Evolutionary conservation across 1,140 invertebrate genomes (phyloP).

Genomic region (Amphibalanus amphitrite): DNA sequence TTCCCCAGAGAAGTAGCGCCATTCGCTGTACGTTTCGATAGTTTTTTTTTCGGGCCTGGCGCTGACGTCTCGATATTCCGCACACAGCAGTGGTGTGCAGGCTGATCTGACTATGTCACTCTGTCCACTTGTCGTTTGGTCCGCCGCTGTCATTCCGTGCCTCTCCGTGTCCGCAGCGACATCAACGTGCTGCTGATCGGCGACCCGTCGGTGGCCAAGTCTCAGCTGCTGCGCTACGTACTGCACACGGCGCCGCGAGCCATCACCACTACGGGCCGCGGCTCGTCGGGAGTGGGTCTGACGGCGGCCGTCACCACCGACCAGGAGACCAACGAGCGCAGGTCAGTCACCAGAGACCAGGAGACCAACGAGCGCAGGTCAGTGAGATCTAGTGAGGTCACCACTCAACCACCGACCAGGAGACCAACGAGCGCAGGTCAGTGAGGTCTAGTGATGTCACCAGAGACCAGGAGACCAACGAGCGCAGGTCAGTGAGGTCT

Average conservation of each 20-base stretch:
- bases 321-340: conserved; percentile 72
- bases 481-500: conserved; percentile 30
- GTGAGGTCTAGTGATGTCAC: not conserved
- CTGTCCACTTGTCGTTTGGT: no score
- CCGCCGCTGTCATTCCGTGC: no score
- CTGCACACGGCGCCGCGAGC: conserved; percentile 83
- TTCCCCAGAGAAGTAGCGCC: no score
- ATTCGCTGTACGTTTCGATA: no score
- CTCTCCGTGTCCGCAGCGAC: conserved; percentile 40
- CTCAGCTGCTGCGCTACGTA: conserved; percentile 89
- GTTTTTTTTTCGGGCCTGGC: no score
- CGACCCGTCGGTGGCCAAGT: conserved; percentile 98
- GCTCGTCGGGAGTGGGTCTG: conserved; percentile 88
- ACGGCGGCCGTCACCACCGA: conserved; percentile 96
- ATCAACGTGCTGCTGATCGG: conserved; percentile 95
- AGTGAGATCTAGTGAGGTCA: no score
- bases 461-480: not conserved
- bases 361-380: conserved; percentile 30
- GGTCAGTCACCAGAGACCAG: conserved; percentile 21
- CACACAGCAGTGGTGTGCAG: no score
- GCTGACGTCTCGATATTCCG: no score
- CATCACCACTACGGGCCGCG: conserved; percentile 90
- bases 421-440: conserved; percentile 58
- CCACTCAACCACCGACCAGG: no score
- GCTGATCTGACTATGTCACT: no score